Evolutionary conservation across 2,113 vertebrate species (phyloP), one percentile per base, ranked within the genome.

Genomic region (Myiozetetes cayanensis): DNA sequence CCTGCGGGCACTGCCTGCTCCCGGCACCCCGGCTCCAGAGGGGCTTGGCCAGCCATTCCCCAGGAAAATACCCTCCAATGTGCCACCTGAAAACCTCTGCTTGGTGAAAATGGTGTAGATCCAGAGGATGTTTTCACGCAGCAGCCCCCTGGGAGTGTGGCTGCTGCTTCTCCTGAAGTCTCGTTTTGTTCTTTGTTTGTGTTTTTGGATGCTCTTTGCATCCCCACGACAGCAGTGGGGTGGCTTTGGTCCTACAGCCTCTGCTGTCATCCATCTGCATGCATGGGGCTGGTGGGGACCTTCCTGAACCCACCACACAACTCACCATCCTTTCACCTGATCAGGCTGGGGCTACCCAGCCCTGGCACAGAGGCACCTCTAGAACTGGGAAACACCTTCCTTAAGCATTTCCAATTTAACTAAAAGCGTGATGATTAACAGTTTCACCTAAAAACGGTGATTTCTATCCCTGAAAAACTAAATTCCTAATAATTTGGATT

Each of bases 161-260:
- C 46, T 85, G 25, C 19, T 82, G 4, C 55, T 68, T 55, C 74
- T n/a, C 53, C 12, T 28, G 50, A 52, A 13, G 23, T 18, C 37
- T 56, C 10, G 0, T n/a, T 74, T 41, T 21, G 18, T 21, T 77
- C 37, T 62, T 49, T 1, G 10, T 9, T 22, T 24, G 37, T 50
- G 47, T 9, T 16, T 66, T 80, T 10, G 33, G 37, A 75, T 59
- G 56, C 66, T 63, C 72, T 73, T 31, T 3, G 6, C 41, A 49
- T 23, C 13, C 46, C 35, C 14, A 1, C 0, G 7, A 25, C 55
- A 44, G 68, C 27, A 12, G 52, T 1, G 21, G n/a, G 21, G 52
- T 59, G 24, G 22, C 25, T 28, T n/a, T 3, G 35, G 37, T n/a
- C 70, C 52, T 17, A 5, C 0, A 8, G 56, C 0, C 1, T 27